Base-by-base conservation (phyloP, 2,797 vertebrate species). In the Discoglossus pictus region DNA sequence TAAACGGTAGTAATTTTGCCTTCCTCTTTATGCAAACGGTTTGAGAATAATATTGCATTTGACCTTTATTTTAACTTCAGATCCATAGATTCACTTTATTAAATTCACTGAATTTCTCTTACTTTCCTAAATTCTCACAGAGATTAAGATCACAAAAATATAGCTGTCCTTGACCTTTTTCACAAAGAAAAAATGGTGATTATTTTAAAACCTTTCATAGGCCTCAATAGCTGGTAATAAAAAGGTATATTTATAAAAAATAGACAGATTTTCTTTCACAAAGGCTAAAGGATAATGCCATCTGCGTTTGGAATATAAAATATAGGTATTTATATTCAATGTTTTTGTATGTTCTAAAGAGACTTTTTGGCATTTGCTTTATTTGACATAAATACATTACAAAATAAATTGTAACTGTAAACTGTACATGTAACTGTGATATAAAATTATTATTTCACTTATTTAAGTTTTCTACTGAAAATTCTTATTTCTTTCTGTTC, bases 41-140 rank as follows among this genome's bases (percentile, higher is more conserved):
- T 47, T 35, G 18, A 40, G 52, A 56, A 56, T 66, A 39, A 48
- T 66, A 66, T 58, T 40, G 31, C 27, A 10, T 39, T 13, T 58
- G 64, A 66, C 53, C 64, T 58, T 50, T 50, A 24, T 12, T 23
- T 47, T 48, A 6, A 20, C 43, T 27, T 38, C 11, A 31, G 31
- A 24, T 34, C 20, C 21, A 10, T 39, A 46, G 31, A 38, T 23
- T 47, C 40, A 44, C 21, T 2, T 9, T 36, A 48, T 25, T 48
- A 40, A 17, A 39, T 24, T 18, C 39, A 43, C 20, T 17, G 51
- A 4, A 35, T 35, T 38, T 47, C n/a, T 38, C 20, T 46, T 1
- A 2, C 55, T 43, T 43, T 40, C n/a, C n/a, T 6, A 21, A 25
- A 4, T 56, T 56, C 36, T 20, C 39, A 43, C 21, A 36, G 51